Evolutionary conservation across 2,888 invertebrate genomes (phyloP).

Genomic region (Cryptocheilus praepositus): DNA sequence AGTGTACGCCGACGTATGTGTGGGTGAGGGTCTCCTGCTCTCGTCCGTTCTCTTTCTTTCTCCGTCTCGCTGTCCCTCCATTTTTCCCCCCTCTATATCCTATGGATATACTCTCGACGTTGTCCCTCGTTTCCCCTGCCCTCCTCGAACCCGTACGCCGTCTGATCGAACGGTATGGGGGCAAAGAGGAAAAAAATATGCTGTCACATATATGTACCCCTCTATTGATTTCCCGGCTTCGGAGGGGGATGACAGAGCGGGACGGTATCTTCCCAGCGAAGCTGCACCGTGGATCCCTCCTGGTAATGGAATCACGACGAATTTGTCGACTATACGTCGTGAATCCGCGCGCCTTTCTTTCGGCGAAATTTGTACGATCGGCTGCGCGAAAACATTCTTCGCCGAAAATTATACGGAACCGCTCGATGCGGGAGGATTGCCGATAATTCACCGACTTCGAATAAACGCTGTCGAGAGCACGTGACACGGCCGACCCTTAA

Average conservation of each 20-base stretch:
- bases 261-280: constrained; percentile 2
- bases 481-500: constrained; percentile 15
- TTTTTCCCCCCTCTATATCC: constrained; percentile 4
- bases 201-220: constrained; percentile 21
- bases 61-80: background rate
- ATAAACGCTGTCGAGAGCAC: background rate
- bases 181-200: constrained; percentile 17
- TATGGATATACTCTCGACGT: constrained; percentile 2
- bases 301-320: constrained; percentile 3
- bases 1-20: background rate
- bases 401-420: no score
- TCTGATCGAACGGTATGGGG: constrained; percentile 16
- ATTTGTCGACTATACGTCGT: background rate
- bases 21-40: constrained; percentile 2
- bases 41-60: constrained; percentile 11
- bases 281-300: no score
- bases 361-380: no score
- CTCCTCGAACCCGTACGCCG: constrained; percentile 6
- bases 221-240: constrained; percentile 32
- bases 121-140: background rate
- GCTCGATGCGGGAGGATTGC: no score
- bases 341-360: background rate
- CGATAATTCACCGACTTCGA: background rate
- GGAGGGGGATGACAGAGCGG: background rate
- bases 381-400: no score